A percentile compares a stretch with the other conserved stretches of the same genome.
phyloP scores from a whole-genome alignment of 2,113 vertebrate genomes.

The Trinectes maculatus region DNA sequence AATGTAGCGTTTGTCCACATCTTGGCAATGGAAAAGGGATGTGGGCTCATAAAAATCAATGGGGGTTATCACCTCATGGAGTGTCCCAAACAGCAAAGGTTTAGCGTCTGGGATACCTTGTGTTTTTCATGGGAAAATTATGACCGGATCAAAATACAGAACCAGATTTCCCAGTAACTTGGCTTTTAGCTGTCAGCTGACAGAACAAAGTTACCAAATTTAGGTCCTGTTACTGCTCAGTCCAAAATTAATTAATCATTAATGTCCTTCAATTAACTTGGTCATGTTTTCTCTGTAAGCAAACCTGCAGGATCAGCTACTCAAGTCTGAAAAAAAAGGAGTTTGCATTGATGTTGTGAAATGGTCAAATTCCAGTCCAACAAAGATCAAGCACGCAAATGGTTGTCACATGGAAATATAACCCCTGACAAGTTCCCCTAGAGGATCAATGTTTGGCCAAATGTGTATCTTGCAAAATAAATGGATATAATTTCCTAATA shows the following conservation, averaged over 20 bases:
- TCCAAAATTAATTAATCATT: conserved; percentile 18
- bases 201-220: not conserved
- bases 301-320: conserved; percentile 50
- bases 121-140: not conserved
- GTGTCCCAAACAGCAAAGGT: not conserved
- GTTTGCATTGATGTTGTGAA: conserved; percentile 46
- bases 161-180: not conserved
- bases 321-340: conserved; percentile 42
- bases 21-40: not conserved
- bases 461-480: conserved; percentile 70
- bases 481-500: conserved; percentile 66
- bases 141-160: not conserved
- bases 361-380: conserved; percentile 55
- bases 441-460: conserved; percentile 57
- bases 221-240: not conserved
- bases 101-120: not conserved
- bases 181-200: not conserved
- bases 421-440: conserved; percentile 52
- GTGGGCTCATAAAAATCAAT: not conserved
- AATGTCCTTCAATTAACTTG: conserved; percentile 39
- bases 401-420: conserved; percentile 67
- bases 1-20: not conserved
- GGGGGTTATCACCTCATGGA: not conserved
- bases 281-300: conserved; percentile 61
- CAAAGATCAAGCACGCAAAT: conserved; percentile 56